Percentiles rank a stretch among this genome's conserved stretches.
Conservation (phyloP, 2,797 vertebrate genomes). For the Gallinago stenura region DNA sequence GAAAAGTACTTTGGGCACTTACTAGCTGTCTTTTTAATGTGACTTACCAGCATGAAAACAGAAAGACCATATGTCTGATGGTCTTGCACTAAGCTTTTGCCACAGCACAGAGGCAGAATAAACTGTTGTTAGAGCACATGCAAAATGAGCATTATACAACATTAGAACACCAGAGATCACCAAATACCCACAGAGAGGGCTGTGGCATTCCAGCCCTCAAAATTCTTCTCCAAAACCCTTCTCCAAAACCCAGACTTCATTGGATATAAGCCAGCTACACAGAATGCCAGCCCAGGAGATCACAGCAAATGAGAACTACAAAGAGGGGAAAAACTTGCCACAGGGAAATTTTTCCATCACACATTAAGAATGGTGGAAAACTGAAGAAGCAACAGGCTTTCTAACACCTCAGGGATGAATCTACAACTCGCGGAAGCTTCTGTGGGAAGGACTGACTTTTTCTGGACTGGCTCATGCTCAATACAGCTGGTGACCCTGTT, state of each 20-base stretch:
- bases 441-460: background rate
- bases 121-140: rapidly evolving
- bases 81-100: background rate
- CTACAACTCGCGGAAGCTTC: background rate
- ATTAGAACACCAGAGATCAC: background rate
- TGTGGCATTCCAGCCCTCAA: background rate
- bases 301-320: background rate
- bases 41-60: background rate
- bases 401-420: background rate
- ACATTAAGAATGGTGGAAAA: background rate
- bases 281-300: background rate
- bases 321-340: background rate
- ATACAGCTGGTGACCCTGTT: background rate
- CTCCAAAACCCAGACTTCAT: background rate
- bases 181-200: background rate
- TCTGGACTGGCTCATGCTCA: background rate
- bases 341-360: background rate
- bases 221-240: background rate
- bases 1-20: background rate
- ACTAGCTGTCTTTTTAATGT: background rate
- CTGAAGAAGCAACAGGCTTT: background rate
- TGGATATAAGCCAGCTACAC: background rate
- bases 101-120: background rate
- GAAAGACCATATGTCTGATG: background rate
- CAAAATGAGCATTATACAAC: background rate